Conservation (phyloP, 1,140 invertebrate genomes). For the Macrosteles quadrilineatus region DNA sequence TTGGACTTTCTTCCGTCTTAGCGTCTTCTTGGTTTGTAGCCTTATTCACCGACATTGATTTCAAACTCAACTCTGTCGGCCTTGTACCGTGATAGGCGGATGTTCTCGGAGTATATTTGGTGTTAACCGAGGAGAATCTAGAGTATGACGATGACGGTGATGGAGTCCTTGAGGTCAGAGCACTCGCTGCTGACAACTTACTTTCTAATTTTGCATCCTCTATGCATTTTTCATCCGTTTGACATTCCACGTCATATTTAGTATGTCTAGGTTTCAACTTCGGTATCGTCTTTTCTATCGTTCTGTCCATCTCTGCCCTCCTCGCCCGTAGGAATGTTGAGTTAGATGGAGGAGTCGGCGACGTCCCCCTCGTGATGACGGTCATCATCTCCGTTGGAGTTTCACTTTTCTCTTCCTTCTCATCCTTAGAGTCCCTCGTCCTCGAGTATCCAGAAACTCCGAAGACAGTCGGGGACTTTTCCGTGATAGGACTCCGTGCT, state of each 20-base stretch:
- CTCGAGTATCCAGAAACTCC: conserved; percentile 37
- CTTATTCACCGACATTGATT: neutral
- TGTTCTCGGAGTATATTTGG: conserved; percentile 31
- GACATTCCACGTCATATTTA: conserved; percentile 24
- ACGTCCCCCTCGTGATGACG: conserved; percentile 71
- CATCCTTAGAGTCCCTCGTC: neutral
- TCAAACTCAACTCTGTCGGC: conserved; percentile 35
- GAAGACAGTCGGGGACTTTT: conserved; percentile 41
- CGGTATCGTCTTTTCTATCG: conserved; percentile 26
- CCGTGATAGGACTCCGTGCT: conserved; percentile 39
- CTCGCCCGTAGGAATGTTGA: conserved; percentile 61
- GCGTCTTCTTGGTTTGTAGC: neutral
- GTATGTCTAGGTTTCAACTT: conserved; percentile 32
- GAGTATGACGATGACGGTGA: conserved; percentile 19
- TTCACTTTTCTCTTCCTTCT: conserved; percentile 18
- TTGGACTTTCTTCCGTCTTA: neutral
- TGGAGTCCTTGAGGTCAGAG: conserved; percentile 17
- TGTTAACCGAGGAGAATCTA: conserved; percentile 8
- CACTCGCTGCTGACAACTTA: conserved; percentile 21
- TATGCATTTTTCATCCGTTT: conserved; percentile 39
- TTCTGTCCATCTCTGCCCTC: conserved; percentile 63
- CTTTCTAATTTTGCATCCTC: conserved; percentile 13
- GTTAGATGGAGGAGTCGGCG: conserved; percentile 69
- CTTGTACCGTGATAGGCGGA: conserved; percentile 31
- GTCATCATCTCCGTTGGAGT: conserved; percentile 50